These are phyloP conservation scores for Lasioglossum pauxillum DNA, from an alignment of 2,888 invertebrate species.

Conservation along the genomic window DNA sequence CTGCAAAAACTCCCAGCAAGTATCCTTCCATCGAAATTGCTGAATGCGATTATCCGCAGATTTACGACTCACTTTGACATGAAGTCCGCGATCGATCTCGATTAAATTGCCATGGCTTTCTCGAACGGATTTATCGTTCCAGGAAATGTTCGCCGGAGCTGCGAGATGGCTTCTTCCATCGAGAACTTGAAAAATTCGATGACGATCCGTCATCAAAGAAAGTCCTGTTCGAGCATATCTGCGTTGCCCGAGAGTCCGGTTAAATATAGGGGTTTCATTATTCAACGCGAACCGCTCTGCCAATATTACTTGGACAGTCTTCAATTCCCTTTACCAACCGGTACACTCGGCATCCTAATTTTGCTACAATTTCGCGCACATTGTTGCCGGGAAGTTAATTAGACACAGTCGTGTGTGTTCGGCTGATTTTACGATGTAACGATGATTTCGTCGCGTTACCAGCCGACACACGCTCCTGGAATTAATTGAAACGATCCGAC, in stretches of 20 bases:
- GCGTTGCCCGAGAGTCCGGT: conserved; percentile 20
- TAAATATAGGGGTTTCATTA: conserved; percentile 56
- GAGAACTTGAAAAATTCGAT: neutral
- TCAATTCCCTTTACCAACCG: conserved; percentile 50
- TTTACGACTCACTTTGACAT: neutral
- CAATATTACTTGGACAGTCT: conserved; percentile 59
- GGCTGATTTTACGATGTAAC: neutral
- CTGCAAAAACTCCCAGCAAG: neutral
- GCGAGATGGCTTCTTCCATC: neutral
- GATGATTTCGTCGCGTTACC: neutral
- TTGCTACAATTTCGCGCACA: conserved; percentile 55
- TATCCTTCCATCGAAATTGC: too few relatives aligned
- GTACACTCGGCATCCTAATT: conserved; percentile 53
- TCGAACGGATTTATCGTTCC: neutral
- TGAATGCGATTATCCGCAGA: neutral
- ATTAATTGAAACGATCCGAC: neutral
- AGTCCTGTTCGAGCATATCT: conserved; percentile 32
- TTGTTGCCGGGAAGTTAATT: conserved; percentile 42
- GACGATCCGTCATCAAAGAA: conserved; percentile 28
- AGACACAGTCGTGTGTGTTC: neutral
- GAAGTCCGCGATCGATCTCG: neutral
- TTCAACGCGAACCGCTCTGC: conserved; percentile 50
- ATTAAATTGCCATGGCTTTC: neutral
- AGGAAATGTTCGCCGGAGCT: neutral
- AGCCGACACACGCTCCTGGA: neutral